Evolutionary conservation across 1,140 invertebrate species (phyloP).

Genomic region (Phortica variegata): DNA sequence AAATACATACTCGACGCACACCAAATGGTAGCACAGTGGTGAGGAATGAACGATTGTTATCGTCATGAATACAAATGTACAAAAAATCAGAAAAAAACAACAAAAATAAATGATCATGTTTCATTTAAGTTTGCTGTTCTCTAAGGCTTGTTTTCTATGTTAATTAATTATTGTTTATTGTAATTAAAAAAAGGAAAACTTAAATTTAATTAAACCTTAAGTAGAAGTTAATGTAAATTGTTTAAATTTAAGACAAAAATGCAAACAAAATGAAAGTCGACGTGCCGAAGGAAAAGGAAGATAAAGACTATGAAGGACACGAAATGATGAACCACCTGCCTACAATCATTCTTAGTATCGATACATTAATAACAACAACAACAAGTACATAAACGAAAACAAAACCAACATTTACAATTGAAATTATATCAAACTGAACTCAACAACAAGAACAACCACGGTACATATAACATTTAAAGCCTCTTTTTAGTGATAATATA

Average conservation of each 20-base stretch:
- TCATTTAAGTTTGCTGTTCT: too few species aligned
- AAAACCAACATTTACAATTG: conserved; percentile 20
- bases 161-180: conserved; percentile 16
- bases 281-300: background rate
- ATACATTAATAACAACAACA: background rate
- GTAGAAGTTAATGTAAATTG: conserved; percentile 14
- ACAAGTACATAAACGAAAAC: conserved; percentile 4
- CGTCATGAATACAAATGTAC: too few species aligned
- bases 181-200: too few species aligned
- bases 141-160: conserved; percentile 31
- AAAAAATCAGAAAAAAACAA: too few species aligned
- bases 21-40: background rate
- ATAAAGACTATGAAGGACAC: conserved; percentile 3
- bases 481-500: too few species aligned
- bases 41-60: conserved; percentile 8
- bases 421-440: conserved; percentile 19
- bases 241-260: conserved; percentile 30
- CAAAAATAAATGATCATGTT: too few species aligned
- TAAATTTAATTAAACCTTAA: conserved; percentile 22
- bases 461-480: conserved; percentile 2
- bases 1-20: background rate
- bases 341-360: conserved; percentile 33
- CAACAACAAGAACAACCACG: background rate
- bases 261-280: background rate
- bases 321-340: conserved; percentile 47